Percentiles rank a stretch among this genome's conserved stretches.
Evolutionary conservation across 1,140 invertebrate species (phyloP).

Genomic region (Mesaphorura yosii): DNA sequence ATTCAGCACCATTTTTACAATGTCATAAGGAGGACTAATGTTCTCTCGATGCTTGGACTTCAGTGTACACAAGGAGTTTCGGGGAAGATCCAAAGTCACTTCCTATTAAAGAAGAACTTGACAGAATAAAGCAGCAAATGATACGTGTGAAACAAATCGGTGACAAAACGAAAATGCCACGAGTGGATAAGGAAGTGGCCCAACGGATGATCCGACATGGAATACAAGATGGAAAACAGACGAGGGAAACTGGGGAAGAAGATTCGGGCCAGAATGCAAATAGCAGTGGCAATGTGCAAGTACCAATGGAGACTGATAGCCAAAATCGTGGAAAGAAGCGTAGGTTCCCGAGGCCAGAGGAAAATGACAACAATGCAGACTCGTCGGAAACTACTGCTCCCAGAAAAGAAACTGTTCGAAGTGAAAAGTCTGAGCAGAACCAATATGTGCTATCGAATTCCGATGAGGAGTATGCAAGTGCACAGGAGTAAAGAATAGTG

Average conservation of each 20-base stretch:
- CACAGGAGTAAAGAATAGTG: too few species aligned
- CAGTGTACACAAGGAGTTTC: conserved; percentile 30
- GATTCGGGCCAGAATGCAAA: not conserved
- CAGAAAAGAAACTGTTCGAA: too few species aligned
- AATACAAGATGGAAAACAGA: conserved; percentile 3
- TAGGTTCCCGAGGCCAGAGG: too few species aligned
- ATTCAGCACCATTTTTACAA: not conserved
- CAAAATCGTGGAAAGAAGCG: not conserved
- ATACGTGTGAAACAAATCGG: conserved; percentile 22
- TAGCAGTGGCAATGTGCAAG: not conserved
- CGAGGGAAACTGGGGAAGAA: not conserved
- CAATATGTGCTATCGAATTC: too few species aligned
- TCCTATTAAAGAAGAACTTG: conserved; percentile 27
- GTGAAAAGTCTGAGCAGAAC: too few species aligned
- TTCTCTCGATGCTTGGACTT: not conserved
- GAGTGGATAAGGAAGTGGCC: conserved; percentile 24
- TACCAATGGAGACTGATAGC: conserved; percentile 5
- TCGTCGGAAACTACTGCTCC: too few species aligned
- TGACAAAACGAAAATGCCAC: conserved; percentile 18
- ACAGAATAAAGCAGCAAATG: conserved; percentile 26
- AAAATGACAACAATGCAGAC: too few species aligned
- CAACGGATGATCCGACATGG: conserved; percentile 20
- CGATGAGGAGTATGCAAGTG: too few species aligned
- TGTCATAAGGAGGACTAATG: not conserved
- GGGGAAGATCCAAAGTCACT: conserved; percentile 26